phyloP scores from a whole-genome alignment of 23 tunicate genomes.

The Clavelina lepadiformis region DNA sequence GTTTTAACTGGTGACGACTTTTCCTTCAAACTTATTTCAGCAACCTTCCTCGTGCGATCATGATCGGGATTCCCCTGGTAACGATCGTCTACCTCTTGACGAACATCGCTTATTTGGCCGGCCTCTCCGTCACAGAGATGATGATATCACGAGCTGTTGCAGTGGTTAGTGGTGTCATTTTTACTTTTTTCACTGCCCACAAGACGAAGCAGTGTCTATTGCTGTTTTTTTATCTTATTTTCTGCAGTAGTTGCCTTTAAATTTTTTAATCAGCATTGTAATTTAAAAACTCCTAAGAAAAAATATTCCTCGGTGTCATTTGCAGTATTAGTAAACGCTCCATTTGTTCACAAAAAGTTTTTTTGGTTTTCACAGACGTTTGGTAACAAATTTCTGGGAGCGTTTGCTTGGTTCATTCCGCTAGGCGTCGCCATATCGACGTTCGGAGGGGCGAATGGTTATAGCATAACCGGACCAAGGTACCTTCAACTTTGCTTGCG shows the following conservation, averaged over 20 bases:
- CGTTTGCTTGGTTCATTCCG: conserved; percentile 69
- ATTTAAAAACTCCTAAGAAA: too few species aligned
- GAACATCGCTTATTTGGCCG: conserved; percentile 78
- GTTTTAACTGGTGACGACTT: too few species aligned
- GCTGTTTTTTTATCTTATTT: too few species aligned
- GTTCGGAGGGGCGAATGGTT: conserved; percentile 82
- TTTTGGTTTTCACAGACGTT: conserved; percentile 71
- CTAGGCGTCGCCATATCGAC: conserved; percentile 88
- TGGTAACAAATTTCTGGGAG: conserved; percentile 67
- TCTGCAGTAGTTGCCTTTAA: too few species aligned
- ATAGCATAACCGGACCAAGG: conserved; percentile 86
- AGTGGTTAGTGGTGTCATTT: conserved; percentile 43
- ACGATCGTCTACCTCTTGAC: conserved; percentile 65
- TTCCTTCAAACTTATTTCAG: conserved; percentile 33
- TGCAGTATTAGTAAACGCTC: too few species aligned
- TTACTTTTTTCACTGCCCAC: not conserved
- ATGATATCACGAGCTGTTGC: conserved; percentile 76
- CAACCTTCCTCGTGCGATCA: conserved; percentile 79
- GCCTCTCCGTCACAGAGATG: conserved; percentile 52
- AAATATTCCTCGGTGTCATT: too few species aligned
- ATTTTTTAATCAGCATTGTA: too few species aligned
- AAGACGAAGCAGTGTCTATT: not conserved
- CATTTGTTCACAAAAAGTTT: too few species aligned
- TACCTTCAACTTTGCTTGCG: conserved; percentile 7
- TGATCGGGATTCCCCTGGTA: conserved; percentile 85